Evolutionary conservation across 2,113 vertebrate species (phyloP).

Genomic region (Hylia prasina): DNA sequence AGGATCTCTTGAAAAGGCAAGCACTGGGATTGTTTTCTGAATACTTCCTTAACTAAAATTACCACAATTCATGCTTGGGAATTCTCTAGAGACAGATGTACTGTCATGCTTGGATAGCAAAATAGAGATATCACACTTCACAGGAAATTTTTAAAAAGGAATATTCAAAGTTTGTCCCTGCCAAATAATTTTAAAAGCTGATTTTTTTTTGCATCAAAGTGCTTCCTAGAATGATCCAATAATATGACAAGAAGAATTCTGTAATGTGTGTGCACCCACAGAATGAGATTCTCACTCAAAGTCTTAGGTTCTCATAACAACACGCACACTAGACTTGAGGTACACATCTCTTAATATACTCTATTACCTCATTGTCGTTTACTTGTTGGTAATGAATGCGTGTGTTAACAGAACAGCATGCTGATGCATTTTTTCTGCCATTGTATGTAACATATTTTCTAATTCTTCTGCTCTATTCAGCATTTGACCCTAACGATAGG

Average conservation of each 20-base stretch:
- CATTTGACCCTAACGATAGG: slow-evolving; percentile 83
- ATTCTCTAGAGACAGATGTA: slow-evolving; percentile 42
- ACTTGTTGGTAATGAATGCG: slow-evolving; percentile 56
- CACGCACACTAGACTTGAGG: neutral
- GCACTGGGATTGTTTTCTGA: neutral
- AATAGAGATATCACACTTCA: slow-evolving; percentile 30
- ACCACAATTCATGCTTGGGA: neutral
- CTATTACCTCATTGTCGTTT: slow-evolving; percentile 63
- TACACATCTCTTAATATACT: slow-evolving; percentile 36
- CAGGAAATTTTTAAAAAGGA: neutral
- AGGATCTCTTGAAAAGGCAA: slow-evolving; percentile 18
- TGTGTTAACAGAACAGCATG: slow-evolving; percentile 68
- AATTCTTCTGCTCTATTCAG: slow-evolving; percentile 82
- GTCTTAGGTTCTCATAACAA: slow-evolving; percentile 5
- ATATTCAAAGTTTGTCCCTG: neutral
- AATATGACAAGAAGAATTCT: neutral
- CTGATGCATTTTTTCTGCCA: slow-evolving; percentile 79
- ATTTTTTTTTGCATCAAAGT: slow-evolving; percentile 28
- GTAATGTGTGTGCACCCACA: neutral
- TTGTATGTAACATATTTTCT: slow-evolving; percentile 81
- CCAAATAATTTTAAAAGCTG: slow-evolving; percentile 32
- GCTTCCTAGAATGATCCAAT: slow-evolving; percentile 35
- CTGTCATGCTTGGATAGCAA: slow-evolving; percentile 13
- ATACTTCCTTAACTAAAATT: neutral
- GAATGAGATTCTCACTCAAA: neutral